Percentiles rank a stretch among this genome's conserved stretches.
These are phyloP conservation scores for Hormaphis cornu DNA, from an alignment of 1,140 invertebrate genomes.

Conservation along the genomic window DNA sequence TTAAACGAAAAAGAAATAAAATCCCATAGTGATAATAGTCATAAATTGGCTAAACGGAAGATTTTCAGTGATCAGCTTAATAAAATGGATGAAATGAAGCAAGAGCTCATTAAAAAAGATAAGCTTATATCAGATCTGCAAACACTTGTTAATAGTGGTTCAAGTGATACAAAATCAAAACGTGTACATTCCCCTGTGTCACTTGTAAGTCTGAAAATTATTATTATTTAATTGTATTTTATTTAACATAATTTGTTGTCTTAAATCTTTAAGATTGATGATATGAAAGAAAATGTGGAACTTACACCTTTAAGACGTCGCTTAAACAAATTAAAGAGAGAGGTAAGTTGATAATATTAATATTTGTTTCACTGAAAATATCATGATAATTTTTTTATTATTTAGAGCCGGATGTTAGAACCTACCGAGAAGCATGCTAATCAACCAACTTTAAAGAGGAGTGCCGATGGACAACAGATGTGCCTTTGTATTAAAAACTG, in stretches of 20 bases:
- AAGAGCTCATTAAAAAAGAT: conserved; percentile 16
- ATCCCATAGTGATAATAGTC: not conserved
- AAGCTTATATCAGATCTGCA: conserved; percentile 17
- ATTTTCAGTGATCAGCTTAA: conserved; percentile 15
- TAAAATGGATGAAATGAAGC: conserved; percentile 10
- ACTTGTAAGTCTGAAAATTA: not conserved
- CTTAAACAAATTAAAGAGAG: conserved; percentile 18
- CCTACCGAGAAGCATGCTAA: not conserved
- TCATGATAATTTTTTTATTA: not conserved
- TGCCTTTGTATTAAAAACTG: conserved; percentile 20
- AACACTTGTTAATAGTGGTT: not conserved
- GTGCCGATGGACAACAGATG: conserved; percentile 13
- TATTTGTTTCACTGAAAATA: too few species aligned
- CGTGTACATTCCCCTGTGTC: not conserved
- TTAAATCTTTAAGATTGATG: not conserved
- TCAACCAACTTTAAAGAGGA: conserved; percentile 7
- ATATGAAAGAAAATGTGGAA: conserved; percentile 11
- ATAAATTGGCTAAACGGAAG: not conserved
- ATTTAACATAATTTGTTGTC: not conserved
- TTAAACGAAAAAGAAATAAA: conserved; percentile 18
- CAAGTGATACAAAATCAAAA: not conserved
- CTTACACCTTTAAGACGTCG: conserved; percentile 11
- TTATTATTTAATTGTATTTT: not conserved
- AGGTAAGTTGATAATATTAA: not conserved
- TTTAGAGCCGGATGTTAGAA: conserved; percentile 20